phyloP scores from a whole-genome alignment of 1,140 invertebrate species.

The Bombus impatiens region DNA sequence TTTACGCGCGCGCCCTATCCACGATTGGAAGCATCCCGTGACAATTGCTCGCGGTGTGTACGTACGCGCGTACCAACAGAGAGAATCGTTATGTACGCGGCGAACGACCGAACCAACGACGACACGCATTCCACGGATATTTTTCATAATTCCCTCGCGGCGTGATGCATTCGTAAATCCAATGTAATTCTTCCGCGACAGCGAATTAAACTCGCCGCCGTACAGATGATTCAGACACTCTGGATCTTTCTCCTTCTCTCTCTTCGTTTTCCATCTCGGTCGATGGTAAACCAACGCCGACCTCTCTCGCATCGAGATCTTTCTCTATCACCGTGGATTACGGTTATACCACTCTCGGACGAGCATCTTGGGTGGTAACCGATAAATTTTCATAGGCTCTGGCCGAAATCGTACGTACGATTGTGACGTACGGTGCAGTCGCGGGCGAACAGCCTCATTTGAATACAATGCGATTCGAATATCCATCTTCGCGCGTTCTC shows the following conservation, averaged over 20 bases:
- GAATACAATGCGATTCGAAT: slow-evolving; percentile 64
- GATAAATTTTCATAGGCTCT: slow-evolving; percentile 50
- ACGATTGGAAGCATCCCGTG: neutral
- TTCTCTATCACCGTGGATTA: slow-evolving; percentile 9
- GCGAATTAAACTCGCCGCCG: slow-evolving; percentile 17
- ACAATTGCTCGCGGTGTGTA: slow-evolving; percentile 51
- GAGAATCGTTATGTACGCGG: neutral
- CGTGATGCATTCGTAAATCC: slow-evolving; percentile 23
- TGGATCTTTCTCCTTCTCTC: neutral
- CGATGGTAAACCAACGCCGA: neutral
- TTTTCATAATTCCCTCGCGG: slow-evolving; percentile 29
- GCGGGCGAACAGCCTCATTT: slow-evolving; percentile 45
- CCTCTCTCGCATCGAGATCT: neutral
- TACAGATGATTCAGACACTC: neutral
- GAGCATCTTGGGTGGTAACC: slow-evolving; percentile 30
- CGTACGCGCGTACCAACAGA: neutral
- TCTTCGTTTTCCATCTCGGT: neutral
- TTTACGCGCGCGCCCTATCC: slow-evolving; percentile 5
- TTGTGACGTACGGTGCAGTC: slow-evolving; percentile 29
- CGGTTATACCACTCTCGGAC: neutral
- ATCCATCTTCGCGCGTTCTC: slow-evolving; percentile 63
- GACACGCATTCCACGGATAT: slow-evolving; percentile 43
- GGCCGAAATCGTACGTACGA: slow-evolving; percentile 50
- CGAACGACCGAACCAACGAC: neutral
- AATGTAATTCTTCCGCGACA: slow-evolving; percentile 27